Base-by-base conservation (phyloP, 1,140 invertebrate genomes). In the Drosophila asahinai region DNA sequence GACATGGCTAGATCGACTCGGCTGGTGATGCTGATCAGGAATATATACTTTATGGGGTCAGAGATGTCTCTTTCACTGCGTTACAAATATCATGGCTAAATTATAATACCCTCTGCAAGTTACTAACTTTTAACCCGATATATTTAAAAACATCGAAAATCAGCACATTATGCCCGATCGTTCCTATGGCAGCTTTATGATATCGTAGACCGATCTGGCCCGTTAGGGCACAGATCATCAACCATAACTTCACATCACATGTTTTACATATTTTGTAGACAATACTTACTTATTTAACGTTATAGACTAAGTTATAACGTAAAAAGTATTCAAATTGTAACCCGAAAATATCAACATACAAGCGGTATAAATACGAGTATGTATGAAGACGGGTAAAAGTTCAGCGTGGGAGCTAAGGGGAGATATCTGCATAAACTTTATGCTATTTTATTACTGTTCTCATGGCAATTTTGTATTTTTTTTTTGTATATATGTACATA, bases 281-380 rank as follows among this genome's bases (percentile, higher is more conserved):
- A 11, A 38, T 30, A 86, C 84, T 89, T 36, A 89, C 84, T 86
- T 86, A 83, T 83, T 86, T 89, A 86, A 64, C 84, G 83, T 86
- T 86, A 86, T 86, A 79, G 51, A 66, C 74, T 48, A 48, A 43
- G 71, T 64, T 81, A 89, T 86, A 89, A 83, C 83, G 80, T 86
- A 89, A 83, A 89, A 86, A 89, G 86, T 86, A 89, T 81, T 82
- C 83, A 71, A 76, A 80, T 58, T 48, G 22, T 40, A 8, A 47
- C 58, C 62, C 66, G 38, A 60, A 60, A 43, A 63, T 83, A 80
- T 83, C 14, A 55, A 5, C 36, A 55, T 38, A 36, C 36, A 38
- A 11, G 8, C 30, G 30, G 6, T 30, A 54, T 36, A 9, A 5
- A 14, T 3, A 25, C 22, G 22, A 25, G 22, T 55, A 38, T 38